Conservation (phyloP, 2,113 vertebrate species). For the Rallus limicola region DNA sequence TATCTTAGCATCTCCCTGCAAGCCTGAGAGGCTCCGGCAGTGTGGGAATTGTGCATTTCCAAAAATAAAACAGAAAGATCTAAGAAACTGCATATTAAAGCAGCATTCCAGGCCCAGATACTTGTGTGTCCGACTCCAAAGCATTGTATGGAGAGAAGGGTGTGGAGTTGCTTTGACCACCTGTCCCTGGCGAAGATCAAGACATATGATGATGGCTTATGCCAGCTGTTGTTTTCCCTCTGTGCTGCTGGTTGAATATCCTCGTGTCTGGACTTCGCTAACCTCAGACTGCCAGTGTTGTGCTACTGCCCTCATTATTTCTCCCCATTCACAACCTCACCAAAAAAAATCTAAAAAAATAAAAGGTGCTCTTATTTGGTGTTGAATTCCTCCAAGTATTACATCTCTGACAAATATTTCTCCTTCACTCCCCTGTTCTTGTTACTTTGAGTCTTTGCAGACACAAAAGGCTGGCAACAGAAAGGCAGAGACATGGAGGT, state of each 20-base stretch:
- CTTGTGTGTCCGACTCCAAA: neutral
- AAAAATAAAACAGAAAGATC: slow-evolving; percentile 47
- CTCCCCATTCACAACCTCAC: neutral
- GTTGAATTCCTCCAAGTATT: slow-evolving; percentile 21
- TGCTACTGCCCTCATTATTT: slow-evolving; percentile 37
- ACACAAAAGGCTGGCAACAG: neutral
- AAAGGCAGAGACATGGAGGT: neutral
- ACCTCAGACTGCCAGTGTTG: neutral
- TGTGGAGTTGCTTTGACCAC: slow-evolving; percentile 53
- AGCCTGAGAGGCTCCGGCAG: neutral
- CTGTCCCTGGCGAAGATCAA: slow-evolving; percentile 70
- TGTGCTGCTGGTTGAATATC: slow-evolving; percentile 2
- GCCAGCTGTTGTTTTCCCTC: slow-evolving; percentile 73
- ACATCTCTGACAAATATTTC: slow-evolving; percentile 43
- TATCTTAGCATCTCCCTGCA: neutral
- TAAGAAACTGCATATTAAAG: slow-evolving; percentile 16
- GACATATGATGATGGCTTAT: slow-evolving; percentile 33
- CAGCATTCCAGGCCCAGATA: slow-evolving; percentile 28
- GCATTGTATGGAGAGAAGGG: neutral
- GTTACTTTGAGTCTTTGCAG: neutral
- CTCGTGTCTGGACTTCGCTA: slow-evolving; percentile 4
- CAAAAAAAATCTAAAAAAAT: neutral
- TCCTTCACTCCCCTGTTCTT: neutral
- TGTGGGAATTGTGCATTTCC: neutral
- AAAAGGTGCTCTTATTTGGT: neutral